Base-by-base conservation (phyloP, 2,797 vertebrate species). In the Sebastes steindachneri region DNA sequence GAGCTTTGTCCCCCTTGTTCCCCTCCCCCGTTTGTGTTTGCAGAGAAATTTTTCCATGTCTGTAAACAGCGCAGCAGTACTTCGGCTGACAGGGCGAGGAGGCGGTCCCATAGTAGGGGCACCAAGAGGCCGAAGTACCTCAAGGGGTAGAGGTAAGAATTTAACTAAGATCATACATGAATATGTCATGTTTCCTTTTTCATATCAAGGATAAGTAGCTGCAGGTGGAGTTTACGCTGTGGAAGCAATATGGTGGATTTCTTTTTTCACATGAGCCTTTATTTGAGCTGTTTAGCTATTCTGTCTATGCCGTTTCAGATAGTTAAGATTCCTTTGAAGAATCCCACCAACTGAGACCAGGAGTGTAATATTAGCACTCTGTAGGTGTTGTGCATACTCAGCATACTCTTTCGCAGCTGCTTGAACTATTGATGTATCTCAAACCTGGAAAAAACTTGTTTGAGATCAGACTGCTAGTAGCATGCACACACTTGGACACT, bases 41-140 rank as follows among this genome's bases (percentile, higher is more conserved):
- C 97, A 99, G 98, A 99, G 98, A 95, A 99, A 99, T 96, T 99
- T 99, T 96, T 99, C 98, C 71, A 97, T 99, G 97, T 99, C 99
- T 96, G 97, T 99, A 96, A 99, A 99, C 96, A 99, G 99, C 94
- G 96, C 97, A 48, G 98, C 98, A 77, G 98, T 99, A 90, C 96
- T 99, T 88, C 95, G 98, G 69, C 95, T 99, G 93, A 98, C 96
- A n/a, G 97, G 98, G 88, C 96, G 97, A 96, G 97, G 97, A 84
- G 95, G 95, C 33, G 97, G 96, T 88, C 97, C 97, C 19, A 98
- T 98, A 94, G 96, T 91, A 80, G 98, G 98, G 94, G 97, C 96
- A 93, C 96, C 98, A 70, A 96, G 98, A 96, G 99, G 99, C 95
- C 97, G 98, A 95, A 99, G 98, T 97, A 97, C 97, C 94, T 99